Base-by-base conservation (phyloP, 2,888 invertebrate genomes). In the Hypomecis punctinalis region DNA sequence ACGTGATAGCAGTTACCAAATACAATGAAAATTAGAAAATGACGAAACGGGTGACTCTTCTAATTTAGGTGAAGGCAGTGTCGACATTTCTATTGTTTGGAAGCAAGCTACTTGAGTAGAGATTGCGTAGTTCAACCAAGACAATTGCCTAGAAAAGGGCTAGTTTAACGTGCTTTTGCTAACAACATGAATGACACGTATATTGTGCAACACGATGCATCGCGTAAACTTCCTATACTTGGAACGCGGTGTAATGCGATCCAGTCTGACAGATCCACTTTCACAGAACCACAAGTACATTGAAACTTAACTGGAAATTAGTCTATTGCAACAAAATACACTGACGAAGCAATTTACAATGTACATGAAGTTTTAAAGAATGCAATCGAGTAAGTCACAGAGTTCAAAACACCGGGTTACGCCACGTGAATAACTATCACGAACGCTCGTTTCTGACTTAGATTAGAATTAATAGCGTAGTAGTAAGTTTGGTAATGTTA, bases 181-280 rank as follows among this genome's bases (percentile, higher is more conserved):
- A 56, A 62, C 40, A 66, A 52, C 63, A 55, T 71, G 61, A 68
- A 74, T 72, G 69, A 67, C 62, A 69, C 45, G 64, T 56, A 57
- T 71, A 76, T 76, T 79, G 76, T 79, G 80, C 73, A 80, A 82
- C 66, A 51, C 67, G 75, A 79, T 62, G 71, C 73, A 74, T 62
- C 70, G 69, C 71, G 63, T 72, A 66, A 71, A 73, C 72, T 70
- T 72, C 70, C 76, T 72, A 75, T 85, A 81, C 80, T 67, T 70
- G 77, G 86, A 86, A 85, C 69, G 33, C 59, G 54, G 63, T 65
- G 78, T 77, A 79, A 80, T 72, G 69, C 66, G 72, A 69, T 68
- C 63, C 68, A 79, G 71, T 72, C 66, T 72, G 66, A 70, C 69
- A 69, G 74, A 76, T 83, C 75, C 67, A 74, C 75, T 82, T 83